These are phyloP conservation scores for Bubalus kerabau DNA, from an alignment of 2,113 vertebrate genomes.

Conservation along the genomic window DNA sequence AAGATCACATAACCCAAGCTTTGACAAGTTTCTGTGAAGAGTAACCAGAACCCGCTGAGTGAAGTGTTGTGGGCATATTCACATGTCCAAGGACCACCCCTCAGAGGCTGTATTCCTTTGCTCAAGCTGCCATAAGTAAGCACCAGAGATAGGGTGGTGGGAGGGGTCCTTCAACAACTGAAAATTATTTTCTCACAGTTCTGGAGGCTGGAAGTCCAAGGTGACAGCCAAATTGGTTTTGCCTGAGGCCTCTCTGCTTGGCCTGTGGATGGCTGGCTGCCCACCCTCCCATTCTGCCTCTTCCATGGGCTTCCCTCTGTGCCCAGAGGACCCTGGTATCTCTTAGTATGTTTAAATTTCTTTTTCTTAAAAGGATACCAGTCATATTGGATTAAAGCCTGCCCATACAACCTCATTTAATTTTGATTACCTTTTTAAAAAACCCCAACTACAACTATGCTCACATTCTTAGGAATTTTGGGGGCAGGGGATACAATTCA, in stretches of 20 bases:
- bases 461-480: background rate
- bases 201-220: background rate
- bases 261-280: background rate
- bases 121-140: background rate
- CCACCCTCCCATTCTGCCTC: background rate
- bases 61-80: background rate
- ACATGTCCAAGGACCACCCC: background rate
- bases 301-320: background rate
- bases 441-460: background rate
- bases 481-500: background rate
- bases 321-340: background rate
- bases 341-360: background rate
- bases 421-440: background rate
- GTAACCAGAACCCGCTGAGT: background rate
- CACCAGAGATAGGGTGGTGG: too few relatives aligned
- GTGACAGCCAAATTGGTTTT: background rate
- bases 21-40: background rate
- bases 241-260: background rate
- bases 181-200: background rate
- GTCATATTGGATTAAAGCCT: background rate
- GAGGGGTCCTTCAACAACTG: background rate
- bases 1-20: background rate
- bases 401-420: background rate
- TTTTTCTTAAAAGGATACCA: background rate
- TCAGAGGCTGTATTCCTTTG: background rate